Conservation (phyloP, 2,888 invertebrate genomes). For the Galerucella pusilla region DNA sequence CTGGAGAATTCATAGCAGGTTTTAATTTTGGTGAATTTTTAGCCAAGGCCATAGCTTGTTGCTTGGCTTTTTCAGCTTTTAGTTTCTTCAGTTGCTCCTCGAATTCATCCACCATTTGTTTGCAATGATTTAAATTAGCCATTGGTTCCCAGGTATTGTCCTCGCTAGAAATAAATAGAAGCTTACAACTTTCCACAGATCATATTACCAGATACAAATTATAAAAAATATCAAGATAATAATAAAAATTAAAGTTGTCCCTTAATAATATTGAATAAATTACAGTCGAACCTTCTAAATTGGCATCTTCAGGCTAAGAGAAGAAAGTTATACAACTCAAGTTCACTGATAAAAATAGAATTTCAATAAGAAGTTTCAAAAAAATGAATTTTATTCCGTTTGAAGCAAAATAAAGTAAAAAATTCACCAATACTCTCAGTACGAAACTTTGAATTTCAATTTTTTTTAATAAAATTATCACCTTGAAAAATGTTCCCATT, state of each 20-base stretch:
- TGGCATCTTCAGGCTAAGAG: too few relatives aligned
- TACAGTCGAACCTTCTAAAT: too few relatives aligned
- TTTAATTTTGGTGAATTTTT: constrained; percentile 34
- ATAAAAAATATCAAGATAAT: too few relatives aligned
- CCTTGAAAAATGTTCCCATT: constrained; percentile 86
- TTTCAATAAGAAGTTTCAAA: too few relatives aligned
- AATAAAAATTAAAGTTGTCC: too few relatives aligned
- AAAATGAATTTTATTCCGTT: too few relatives aligned
- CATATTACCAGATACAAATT: constrained; percentile 6
- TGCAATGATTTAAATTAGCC: constrained; percentile 80
- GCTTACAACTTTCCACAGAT: constrained; percentile 13
- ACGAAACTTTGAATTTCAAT: too few relatives aligned
- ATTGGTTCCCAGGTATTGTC: constrained; percentile 89
- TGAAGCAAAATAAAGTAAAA: too few relatives aligned
- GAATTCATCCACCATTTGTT: constrained; percentile 81
- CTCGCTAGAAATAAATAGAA: constrained; percentile 66
- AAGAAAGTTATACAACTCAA: too few relatives aligned
- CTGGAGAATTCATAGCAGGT: constrained; percentile 9
- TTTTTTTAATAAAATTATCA: constrained; percentile 22
- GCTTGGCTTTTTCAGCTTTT: constrained; percentile 65
- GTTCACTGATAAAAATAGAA: too few relatives aligned
- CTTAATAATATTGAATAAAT: too few relatives aligned
- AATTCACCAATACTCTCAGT: too few relatives aligned
- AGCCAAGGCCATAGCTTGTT: constrained; percentile 59
- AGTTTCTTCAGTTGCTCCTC: constrained; percentile 82